Conservation (phyloP, 2,797 vertebrate species). For the Lepus townsendii region DNA sequence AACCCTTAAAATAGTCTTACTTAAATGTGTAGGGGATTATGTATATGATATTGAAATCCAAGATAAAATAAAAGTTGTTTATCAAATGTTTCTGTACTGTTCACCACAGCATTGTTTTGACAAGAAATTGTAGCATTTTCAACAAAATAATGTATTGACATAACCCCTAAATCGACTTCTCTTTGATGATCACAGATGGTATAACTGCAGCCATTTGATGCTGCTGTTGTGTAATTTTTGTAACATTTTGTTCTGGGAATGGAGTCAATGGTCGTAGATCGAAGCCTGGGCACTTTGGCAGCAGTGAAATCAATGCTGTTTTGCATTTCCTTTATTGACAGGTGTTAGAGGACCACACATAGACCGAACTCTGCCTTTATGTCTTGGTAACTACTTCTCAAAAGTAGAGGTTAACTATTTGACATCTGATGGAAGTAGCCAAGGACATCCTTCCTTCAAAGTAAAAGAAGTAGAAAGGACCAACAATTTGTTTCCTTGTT, state of each 20-base stretch:
- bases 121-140: slow-evolving; percentile 43
- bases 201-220: background rate
- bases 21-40: background rate
- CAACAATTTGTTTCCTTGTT: background rate
- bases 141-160: slow-evolving; percentile 1
- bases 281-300: slow-evolving; percentile 61
- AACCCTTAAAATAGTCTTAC: slow-evolving; percentile 10
- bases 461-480: background rate
- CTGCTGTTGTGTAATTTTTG: slow-evolving; percentile 61
- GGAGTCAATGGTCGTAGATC: slow-evolving; percentile 63
- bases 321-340: slow-evolving; percentile 72
- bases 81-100: background rate
- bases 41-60: background rate
- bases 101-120: background rate
- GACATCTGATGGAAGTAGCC: background rate
- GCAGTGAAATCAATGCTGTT: slow-evolving; percentile 68
- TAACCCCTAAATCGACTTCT: slow-evolving; percentile 28
- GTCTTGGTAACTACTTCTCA: slow-evolving; percentile 54
- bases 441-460: background rate
- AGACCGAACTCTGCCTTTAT: background rate
- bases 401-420: slow-evolving; percentile 59
- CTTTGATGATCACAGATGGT: background rate
- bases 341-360: background rate
- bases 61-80: slow-evolving; percentile 27
- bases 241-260: slow-evolving; percentile 71